Percentiles rank a stretch among this genome's conserved stretches.
Evolutionary conservation across 1,140 invertebrate genomes (phyloP).

Genomic region (Zelostemma sp.): DNA sequence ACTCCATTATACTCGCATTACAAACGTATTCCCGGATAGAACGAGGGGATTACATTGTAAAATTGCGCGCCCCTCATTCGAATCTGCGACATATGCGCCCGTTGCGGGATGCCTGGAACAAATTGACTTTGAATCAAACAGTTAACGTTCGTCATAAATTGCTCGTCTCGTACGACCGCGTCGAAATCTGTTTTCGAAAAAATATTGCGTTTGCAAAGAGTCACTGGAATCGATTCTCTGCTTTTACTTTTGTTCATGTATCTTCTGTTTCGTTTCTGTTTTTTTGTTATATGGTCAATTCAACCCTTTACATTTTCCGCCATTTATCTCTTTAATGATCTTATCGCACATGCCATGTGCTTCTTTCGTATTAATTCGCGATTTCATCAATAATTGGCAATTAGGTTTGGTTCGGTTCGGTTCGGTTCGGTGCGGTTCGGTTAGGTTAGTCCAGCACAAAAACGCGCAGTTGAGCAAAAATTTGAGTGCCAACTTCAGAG

Average conservation of each 20-base stretch:
- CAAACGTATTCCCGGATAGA: conserved; percentile 50
- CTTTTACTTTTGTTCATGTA: too few relatives aligned
- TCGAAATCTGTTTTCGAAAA: conserved; percentile 47
- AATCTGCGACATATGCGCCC: conserved; percentile 47
- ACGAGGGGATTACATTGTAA: conserved; percentile 43
- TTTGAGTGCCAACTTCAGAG: too few relatives aligned
- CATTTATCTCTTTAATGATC: neutral
- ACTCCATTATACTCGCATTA: conserved; percentile 60
- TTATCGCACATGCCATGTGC: neutral
- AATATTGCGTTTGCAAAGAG: conserved; percentile 31
- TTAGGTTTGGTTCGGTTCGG: too few relatives aligned
- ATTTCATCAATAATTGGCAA: too few relatives aligned
- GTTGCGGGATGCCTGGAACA: conserved; percentile 45
- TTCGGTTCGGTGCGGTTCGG: too few relatives aligned
- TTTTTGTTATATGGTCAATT: neutral
- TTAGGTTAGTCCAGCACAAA: too few relatives aligned
- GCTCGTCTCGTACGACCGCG: conserved; percentile 35
- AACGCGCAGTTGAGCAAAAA: neutral
- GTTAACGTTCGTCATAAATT: conserved; percentile 54
- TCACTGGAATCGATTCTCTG: conserved; percentile 10
- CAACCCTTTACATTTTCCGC: neutral
- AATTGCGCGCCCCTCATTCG: conserved; percentile 46
- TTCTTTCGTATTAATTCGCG: too few relatives aligned
- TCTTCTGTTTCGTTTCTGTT: conserved; percentile 1
- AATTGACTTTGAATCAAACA: conserved; percentile 45